Evolutionary conservation across 2,113 vertebrate species (phyloP).

Genomic region (Echinops telfairi): DNA sequence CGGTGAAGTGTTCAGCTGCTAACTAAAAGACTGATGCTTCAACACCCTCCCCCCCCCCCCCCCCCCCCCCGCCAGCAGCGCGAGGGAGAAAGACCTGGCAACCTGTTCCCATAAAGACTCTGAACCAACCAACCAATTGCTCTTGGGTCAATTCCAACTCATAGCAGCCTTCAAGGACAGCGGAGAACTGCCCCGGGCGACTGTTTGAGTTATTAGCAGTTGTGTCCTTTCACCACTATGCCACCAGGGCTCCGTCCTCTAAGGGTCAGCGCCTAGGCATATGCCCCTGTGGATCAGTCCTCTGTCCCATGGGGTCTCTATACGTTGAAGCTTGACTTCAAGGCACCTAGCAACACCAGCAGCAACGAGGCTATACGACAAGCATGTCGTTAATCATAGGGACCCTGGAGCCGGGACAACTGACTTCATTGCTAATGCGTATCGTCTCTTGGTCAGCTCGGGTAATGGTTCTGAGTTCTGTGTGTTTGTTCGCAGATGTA

Average conservation of each 20-base stretch:
- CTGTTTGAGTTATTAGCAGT: neutral
- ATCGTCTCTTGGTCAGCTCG: neutral
- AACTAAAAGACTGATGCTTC: neutral
- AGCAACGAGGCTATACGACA: neutral
- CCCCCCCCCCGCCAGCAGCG: neutral
- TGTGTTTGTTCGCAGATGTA: conserved; percentile 88
- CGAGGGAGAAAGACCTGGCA: neutral
- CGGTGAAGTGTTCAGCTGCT: neutral
- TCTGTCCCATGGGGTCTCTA: neutral
- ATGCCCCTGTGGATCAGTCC: neutral
- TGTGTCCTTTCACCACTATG: neutral
- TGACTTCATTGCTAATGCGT: neutral
- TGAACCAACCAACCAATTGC: neutral
- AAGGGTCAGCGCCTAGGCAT: neutral
- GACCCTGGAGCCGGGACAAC: neutral
- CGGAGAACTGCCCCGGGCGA: neutral
- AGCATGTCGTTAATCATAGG: conserved; percentile 1
- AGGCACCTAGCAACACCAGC: neutral
- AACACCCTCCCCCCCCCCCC: too few species aligned
- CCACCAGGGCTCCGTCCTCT: neutral
- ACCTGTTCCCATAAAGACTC: neutral
- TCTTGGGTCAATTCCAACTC: neutral
- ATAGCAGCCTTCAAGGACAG: neutral
- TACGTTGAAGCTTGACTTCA: neutral
- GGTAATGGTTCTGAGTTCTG: neutral